These are phyloP conservation scores for Zeugodacus cucurbitae DNA, from an alignment of 1,140 invertebrate genomes.

Conservation along the genomic window DNA sequence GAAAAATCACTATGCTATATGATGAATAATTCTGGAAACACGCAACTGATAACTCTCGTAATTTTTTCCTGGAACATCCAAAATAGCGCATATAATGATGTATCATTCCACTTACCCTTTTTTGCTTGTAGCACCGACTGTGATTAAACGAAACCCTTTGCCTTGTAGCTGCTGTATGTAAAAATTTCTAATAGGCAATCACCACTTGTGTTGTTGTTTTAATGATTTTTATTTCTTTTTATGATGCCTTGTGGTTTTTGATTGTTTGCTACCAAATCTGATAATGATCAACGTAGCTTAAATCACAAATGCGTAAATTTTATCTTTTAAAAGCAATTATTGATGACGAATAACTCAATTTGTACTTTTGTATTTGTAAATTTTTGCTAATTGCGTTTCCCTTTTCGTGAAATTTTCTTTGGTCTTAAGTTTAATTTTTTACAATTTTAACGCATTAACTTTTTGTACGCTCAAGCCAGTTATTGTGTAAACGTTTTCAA, in stretches of 20 bases:
- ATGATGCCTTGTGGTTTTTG: not conserved
- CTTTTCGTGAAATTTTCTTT: not conserved
- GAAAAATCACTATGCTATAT: no score
- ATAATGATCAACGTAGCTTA: not conserved
- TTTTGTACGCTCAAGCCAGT: not conserved
- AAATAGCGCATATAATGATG: not conserved
- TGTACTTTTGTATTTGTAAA: conserved; percentile 5
- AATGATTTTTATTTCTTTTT: not conserved
- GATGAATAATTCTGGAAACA: no score
- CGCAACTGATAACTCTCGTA: no score
- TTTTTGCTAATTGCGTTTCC: conserved; percentile 10
- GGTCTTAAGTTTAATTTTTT: not conserved
- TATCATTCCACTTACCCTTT: not conserved
- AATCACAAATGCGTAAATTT: not conserved
- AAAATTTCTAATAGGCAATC: not conserved
- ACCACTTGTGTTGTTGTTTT: not conserved
- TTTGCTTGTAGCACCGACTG: not conserved
- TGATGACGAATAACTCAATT: conserved; percentile 29
- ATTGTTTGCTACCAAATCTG: not conserved
- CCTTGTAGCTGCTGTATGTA: not conserved
- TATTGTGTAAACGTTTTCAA: not conserved
- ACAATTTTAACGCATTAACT: not conserved
- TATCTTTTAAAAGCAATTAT: not conserved
- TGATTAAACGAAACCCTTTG: not conserved
- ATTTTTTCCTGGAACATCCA: not conserved